Percentiles rank a stretch among this genome's conserved stretches.
Conservation (phyloP, 1,140 invertebrate species). For the Diorhabda sublineata region DNA sequence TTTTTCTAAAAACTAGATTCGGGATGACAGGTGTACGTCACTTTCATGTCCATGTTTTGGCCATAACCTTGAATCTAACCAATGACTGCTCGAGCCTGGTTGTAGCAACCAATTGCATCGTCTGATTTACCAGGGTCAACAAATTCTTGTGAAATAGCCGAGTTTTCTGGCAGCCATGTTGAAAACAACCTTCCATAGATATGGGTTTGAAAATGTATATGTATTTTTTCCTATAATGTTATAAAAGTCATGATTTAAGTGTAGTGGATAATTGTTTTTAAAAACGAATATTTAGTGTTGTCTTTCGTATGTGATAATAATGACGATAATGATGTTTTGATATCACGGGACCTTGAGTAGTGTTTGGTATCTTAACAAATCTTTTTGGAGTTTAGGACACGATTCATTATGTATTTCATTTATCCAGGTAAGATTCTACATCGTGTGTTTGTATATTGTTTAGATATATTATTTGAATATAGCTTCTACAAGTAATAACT, state of each 20-base stretch:
- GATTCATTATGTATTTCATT: slow-evolving; percentile 40
- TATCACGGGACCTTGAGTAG: slow-evolving; percentile 43
- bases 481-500: too few species aligned
- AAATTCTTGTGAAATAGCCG: slow-evolving; percentile 46
- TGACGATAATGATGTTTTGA: slow-evolving; percentile 38
- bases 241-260: slow-evolving; percentile 16
- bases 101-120: slow-evolving; percentile 42
- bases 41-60: slow-evolving; percentile 40
- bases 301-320: background rate
- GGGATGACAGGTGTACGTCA: slow-evolving; percentile 42
- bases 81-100: slow-evolving; percentile 36
- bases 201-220: slow-evolving; percentile 39
- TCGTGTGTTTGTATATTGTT: too few species aligned
- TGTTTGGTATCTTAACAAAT: slow-evolving; percentile 38
- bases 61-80: slow-evolving; percentile 46
- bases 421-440: slow-evolving; percentile 36
- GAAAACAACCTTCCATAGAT: slow-evolving; percentile 47
- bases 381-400: slow-evolving; percentile 40
- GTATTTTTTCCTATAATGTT: background rate
- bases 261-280: slow-evolving; percentile 20
- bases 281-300: background rate
- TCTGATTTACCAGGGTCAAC: slow-evolving; percentile 46
- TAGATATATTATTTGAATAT: too few species aligned
- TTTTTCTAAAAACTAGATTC: slow-evolving; percentile 21
- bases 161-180: slow-evolving; percentile 47